phyloP scores from a whole-genome alignment of 2,888 invertebrate genomes.

The Volucella inflata region DNA sequence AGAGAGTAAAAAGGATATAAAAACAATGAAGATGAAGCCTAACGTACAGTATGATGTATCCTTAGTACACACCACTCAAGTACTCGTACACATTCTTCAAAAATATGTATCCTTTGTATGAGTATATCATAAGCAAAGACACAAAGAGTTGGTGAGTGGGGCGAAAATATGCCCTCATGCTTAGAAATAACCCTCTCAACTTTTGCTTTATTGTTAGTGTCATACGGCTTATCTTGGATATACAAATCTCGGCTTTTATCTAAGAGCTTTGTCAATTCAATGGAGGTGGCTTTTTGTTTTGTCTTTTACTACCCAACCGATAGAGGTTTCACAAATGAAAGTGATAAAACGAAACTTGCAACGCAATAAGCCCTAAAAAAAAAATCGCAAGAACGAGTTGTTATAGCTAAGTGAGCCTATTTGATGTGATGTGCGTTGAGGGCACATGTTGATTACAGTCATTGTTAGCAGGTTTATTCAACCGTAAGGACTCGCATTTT shows the following conservation, averaged over 20 bases:
- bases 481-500: too few species aligned
- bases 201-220: constrained; percentile 55
- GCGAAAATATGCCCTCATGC: background rate
- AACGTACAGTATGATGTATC: background rate
- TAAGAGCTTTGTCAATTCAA: constrained; percentile 58
- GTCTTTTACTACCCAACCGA: constrained; percentile 32
- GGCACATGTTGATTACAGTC: background rate
- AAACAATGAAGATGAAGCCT: background rate
- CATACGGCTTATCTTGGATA: constrained; percentile 61
- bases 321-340: constrained; percentile 28
- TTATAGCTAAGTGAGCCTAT: constrained; percentile 24
- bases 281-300: constrained; percentile 16
- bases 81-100: constrained; percentile 31
- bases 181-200: constrained; percentile 8
- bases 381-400: background rate
- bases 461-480: too few species aligned
- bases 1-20: constrained; percentile 25
- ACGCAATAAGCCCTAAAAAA: background rate
- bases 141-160: background rate
- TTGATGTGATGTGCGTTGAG: background rate
- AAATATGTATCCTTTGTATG: constrained; percentile 39
- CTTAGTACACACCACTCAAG: constrained; percentile 5
- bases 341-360: constrained; percentile 16
- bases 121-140: constrained; percentile 9
- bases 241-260: constrained; percentile 62